Conservation (phyloP, 2,113 vertebrate species). For the Cavia aperea region DNA sequence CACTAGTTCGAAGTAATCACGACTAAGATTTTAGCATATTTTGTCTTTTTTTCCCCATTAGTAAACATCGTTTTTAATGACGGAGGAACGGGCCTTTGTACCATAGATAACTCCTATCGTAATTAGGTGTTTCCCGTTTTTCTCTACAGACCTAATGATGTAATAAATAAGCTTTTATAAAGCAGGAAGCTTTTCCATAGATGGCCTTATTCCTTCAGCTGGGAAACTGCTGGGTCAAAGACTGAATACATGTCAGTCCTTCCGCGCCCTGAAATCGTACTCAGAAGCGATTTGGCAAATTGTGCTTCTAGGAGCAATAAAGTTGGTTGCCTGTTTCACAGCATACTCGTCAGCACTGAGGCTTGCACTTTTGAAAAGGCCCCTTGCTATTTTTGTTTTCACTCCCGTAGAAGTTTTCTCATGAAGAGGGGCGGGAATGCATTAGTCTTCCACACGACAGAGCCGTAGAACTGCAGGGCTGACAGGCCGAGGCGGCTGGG, state of each 20-base stretch:
- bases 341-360: neutral
- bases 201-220: conserved; percentile 28
- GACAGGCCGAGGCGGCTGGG: neutral
- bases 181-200: conserved; percentile 15
- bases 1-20: conserved; percentile 38
- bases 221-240: conserved; percentile 47
- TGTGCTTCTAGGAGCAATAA: neutral
- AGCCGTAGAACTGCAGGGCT: neutral
- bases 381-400: conserved; percentile 22
- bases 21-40: neutral
- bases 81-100: neutral
- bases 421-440: too few species aligned
- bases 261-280: neutral
- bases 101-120: conserved; percentile 47
- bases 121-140: conserved; percentile 41
- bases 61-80: conserved; percentile 40
- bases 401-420: neutral
- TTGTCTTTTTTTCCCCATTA: conserved; percentile 31
- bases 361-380: neutral
- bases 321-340: neutral
- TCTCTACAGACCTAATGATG: conserved; percentile 48
- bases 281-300: neutral
- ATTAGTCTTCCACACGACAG: neutral
- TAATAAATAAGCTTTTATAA: conserved; percentile 47
- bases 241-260: conserved; percentile 6